Evolutionary conservation across 1,140 invertebrate species (phyloP), one percentile per base, ranked within the genome.

Genomic region (Drosophila bocqueti): DNA sequence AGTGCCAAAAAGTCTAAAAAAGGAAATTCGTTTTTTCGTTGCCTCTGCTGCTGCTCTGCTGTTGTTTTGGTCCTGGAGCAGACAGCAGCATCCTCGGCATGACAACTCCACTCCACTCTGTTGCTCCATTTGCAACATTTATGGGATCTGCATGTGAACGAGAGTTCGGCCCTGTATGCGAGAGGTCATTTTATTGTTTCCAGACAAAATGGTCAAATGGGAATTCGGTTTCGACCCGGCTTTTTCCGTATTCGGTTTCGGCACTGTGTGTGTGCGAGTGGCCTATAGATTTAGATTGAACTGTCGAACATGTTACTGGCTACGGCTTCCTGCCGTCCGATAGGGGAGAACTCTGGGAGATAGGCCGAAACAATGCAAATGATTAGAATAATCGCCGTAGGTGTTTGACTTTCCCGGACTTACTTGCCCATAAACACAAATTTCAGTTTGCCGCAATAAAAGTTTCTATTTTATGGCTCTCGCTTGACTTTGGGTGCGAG

Each of bases 81-180:
- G 47, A 62, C 57, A 62, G 43, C 72, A 74, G 26, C 47, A 72
- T 43, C 57, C 60, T 60, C 68, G 55, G 75, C 79, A 73, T 82
- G 79, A 85, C 78, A 87, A 87, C 76, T 89, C 63, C 58, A 87
- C 76, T 89, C 63, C 58, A 74, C 67, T 80, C 61, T 83, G 67
- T 89, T 87, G 84, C 83, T 87, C 84, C 67, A 89, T 86, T 86
- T 83, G 80, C 76, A 83, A 89, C 83, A 90, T 89, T 90, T 84
- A 87, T 87, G 71, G 76, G 60, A 60, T 65, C 13, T 71, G 55
- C 46, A 61, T 73, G 67, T 42, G 57, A 43, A 29, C 29, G 36
- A 45, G 49, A 38, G 38, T 54, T 8, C 38, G 61, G 43, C 31
- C 57, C 31, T 54, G 57, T 83, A 52, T 64, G 58, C 40, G 62